Evolutionary conservation across 2,113 vertebrate genomes (phyloP).

Genomic region (Erinaceus europaeus): DNA sequence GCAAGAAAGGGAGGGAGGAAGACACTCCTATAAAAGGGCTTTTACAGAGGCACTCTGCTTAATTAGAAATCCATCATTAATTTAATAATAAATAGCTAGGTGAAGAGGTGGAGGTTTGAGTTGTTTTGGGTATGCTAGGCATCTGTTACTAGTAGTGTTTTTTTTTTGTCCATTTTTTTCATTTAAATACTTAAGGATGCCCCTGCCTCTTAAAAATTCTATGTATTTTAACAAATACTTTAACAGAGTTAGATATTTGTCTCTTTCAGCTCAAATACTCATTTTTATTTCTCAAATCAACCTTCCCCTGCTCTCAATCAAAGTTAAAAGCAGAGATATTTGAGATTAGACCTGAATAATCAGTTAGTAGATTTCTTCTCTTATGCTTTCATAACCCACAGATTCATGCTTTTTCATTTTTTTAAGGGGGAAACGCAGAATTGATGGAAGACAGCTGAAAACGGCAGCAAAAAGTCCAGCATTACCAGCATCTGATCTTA

Average conservation of each 20-base stretch:
- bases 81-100: constrained; percentile 67
- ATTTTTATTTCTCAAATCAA: constrained; percentile 69
- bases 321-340: constrained; percentile 67
- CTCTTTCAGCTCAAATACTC: constrained; percentile 48
- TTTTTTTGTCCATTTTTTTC: neutral
- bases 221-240: constrained; percentile 68
- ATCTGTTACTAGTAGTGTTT: neutral
- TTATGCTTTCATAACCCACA: constrained; percentile 56
- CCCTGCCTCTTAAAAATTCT: constrained; percentile 54
- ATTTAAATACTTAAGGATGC: constrained; percentile 26
- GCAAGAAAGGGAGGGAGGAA: neutral
- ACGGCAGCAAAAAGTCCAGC: constrained; percentile 80
- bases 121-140: neutral
- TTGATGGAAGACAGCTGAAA: constrained; percentile 78
- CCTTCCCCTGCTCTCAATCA: constrained; percentile 49
- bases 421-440: constrained; percentile 56
- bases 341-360: constrained; percentile 64
- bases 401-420: constrained; percentile 72
- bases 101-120: neutral
- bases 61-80: constrained; percentile 71
- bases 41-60: constrained; percentile 71
- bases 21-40: constrained; percentile 4
- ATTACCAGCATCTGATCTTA: constrained; percentile 92
- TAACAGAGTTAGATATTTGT: neutral
- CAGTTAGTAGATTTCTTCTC: constrained; percentile 71